Base-by-base conservation (phyloP, 2,797 vertebrate genomes). In the Sebastes taczanowskii region DNA sequence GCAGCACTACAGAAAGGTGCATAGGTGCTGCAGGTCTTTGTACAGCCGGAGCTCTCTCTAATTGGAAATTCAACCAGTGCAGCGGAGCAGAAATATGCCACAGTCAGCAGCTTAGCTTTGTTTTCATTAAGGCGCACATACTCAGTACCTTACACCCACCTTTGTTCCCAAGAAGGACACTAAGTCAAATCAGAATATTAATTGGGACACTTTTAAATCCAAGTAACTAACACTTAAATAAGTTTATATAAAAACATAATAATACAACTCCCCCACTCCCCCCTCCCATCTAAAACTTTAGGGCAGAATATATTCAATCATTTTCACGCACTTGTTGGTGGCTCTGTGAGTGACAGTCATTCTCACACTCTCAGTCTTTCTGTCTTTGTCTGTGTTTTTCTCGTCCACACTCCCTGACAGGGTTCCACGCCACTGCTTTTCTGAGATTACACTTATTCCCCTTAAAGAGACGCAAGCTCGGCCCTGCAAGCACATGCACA, bases 11-110 rank as follows among this genome's bases (percentile, higher is more conserved):
- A 73, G 74, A 52, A 69, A 77, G 80, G 77, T 74, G 86, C 42
- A 76, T 74, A 80, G 84, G 74, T 86, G 84, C 91, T 80, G 85
- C 85, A 83, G 88, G 80, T 93, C 87, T 80, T 86, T 83, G 52
- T 75, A 78, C 69, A 76, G 42, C 81, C 78, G 61, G 62, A 74
- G 81, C 78, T 63, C 85, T 59, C 82, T 91, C 88, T 95, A 94
- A 95, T 95, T 95, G 91, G 85, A 95, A 94, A 95, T 95, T 93
- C 94, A 95, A 91, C 91, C 85, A 88, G 93, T 92, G 90, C 91
- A 92, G 90, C 27, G 11, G 85, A 88, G 92, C 94, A 93, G 92
- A 94, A 94, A 95, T 93, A 56, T 89, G 82, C 93, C 68, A 30
- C 71, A 82, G 91, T 95, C 95, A 95, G 94, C 94, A 93, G 85